Conservation (phyloP, 1,140 invertebrate genomes). For the Philotrypesis tridentata region DNA sequence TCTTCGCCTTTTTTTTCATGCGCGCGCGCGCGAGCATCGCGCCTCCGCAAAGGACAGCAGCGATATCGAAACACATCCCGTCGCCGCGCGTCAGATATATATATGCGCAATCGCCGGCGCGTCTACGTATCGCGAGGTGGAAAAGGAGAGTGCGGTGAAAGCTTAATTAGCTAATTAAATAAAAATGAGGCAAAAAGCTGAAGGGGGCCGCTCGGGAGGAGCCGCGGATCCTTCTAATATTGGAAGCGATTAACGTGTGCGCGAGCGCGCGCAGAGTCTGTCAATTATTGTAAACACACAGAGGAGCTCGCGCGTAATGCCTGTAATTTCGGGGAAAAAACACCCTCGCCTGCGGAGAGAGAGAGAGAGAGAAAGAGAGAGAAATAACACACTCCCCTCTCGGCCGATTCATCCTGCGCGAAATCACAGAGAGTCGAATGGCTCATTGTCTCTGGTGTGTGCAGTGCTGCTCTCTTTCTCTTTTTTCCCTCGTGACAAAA, state of each 20-base stretch:
- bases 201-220: too few relatives aligned
- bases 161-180: background rate
- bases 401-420: background rate
- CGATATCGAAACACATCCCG: background rate
- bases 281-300: background rate
- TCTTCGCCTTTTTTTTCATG: background rate
- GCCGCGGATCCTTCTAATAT: background rate
- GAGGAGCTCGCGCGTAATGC: background rate
- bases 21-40: too few relatives aligned
- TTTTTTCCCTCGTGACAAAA: background rate
- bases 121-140: background rate
- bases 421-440: background rate
- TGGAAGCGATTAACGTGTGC: background rate
- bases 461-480: too few relatives aligned
- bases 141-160: background rate
- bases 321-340: background rate
- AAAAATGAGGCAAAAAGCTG: background rate
- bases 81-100: background rate
- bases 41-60: background rate
- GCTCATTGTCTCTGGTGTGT: too few relatives aligned
- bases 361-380: too few relatives aligned
- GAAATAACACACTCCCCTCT: background rate
- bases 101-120: too few relatives aligned
- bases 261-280: too few relatives aligned
- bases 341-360: too few relatives aligned